Base-by-base conservation (phyloP, 2,113 vertebrate genomes). In the Barnardius zonarius region DNA sequence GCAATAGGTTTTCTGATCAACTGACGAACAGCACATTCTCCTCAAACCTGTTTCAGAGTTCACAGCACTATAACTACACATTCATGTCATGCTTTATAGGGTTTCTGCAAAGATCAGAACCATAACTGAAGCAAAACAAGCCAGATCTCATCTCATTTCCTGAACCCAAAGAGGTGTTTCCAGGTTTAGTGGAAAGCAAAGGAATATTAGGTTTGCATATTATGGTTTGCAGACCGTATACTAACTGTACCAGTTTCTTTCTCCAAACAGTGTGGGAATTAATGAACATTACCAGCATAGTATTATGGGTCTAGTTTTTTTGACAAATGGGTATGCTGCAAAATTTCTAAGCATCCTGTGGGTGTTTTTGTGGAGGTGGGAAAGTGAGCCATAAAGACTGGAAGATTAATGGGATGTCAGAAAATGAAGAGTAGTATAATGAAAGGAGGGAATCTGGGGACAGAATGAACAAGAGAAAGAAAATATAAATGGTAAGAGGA, bases 241-340 rank as follows among this genome's bases (percentile, higher is more conserved):
- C 68, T 86, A 93, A 90, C 69, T 92, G 75, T 81, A 91, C 86
- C 62, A 41, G 69, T 92, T 93, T 94, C 92, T 94, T 95, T 95
- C 93, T 88, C 86, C 88, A 96, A 96, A 94, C 72, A 92, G 75
- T 67, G 96, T 97, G 92, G 95, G 96, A 90, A 94, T 94, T 93
- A 94, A 95, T 93, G 83, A 95, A 83, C 90, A 93, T 90, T 93
- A 79, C 88, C 67, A 93, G 90, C 88, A 89, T 55, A 92, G 80
- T 91, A 94, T 95, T 91, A 90, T 63, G 55, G 93, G 93, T 90
- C 93, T 94, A 78, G 64, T 51, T 95, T 95, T 95, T 84, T 85
- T 95, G 93, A 96, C 92, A 97, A 91, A 80, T 95, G 92, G 68
- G 73, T 94, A 86, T 64, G 79, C 93, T 95, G 92, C 51, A 96